Conservation (phyloP, 2,888 invertebrate species). For the Perizoma flavofasciatum region DNA sequence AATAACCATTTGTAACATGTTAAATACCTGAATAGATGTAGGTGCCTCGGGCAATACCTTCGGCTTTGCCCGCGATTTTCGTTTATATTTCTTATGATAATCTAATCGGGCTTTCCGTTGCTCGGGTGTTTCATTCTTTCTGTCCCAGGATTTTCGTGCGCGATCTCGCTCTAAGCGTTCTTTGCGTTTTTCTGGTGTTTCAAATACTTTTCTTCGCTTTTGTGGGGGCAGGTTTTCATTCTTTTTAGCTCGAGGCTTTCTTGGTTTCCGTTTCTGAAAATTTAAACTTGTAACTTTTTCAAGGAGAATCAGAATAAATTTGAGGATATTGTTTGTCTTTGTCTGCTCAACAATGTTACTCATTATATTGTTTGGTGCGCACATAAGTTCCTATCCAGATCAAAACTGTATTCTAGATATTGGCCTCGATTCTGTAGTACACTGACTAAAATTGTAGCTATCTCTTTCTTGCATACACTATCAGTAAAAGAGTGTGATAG, state of each 20-base stretch:
- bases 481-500: no score
- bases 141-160: conserved; percentile 10
- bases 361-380: no score
- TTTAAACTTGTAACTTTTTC: neutral
- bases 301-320: no score
- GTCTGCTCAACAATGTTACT: no score
- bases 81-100: conserved; percentile 42
- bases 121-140: conserved; percentile 21
- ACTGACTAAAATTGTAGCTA: no score
- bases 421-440: no score
- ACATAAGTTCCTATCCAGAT: no score
- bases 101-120: conserved; percentile 39
- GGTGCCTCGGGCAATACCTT: conserved; percentile 1
- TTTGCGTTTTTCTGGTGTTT: conserved; percentile 10
- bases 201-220: conserved; percentile 4
- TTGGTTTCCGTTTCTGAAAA: conserved; percentile 3
- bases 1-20: no score
- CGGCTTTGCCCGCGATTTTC: conserved; percentile 12
- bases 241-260: neutral
- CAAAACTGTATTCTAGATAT: no score
- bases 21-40: neutral
- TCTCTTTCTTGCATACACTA: no score
- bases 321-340: no score
- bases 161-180: conserved; percentile 10
- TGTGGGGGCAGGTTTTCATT: neutral